Evolutionary conservation across 2,888 invertebrate genomes (phyloP), one percentile per base, ranked within the genome.

Genomic region (Achlya flavicornis): DNA sequence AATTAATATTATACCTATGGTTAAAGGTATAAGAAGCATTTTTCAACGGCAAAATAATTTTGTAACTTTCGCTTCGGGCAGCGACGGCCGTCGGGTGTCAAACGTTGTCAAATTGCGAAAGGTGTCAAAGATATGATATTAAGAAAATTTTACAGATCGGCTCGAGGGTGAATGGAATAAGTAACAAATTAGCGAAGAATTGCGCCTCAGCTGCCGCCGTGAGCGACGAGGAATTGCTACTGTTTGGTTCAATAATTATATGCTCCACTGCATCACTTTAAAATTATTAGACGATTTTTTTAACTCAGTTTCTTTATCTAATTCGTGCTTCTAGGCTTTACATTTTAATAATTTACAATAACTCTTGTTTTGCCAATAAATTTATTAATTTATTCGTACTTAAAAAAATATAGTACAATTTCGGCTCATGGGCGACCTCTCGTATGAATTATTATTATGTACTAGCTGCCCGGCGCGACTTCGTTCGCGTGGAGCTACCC

Each of bases 1-100:
- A 53, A 19, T 53, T 53, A 4, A 53, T 53, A 19, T 53, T 53
- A 14, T n/a, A 53, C 19, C 14, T 53, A 53, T 19, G 16, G 16
- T 8, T 53, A 7, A 53, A 19, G 53, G 16, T 53, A 8, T 53
- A 53, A 53, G n/a, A 46, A 53, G 19, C 19, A 53, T 53, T 53
- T 10, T 53, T 19, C 10, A 48, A 16, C 6, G 48, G 48, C n/a
- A 16, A 16, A 38, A 41, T 41, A 12, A 41, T 41, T 41, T 12
- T 41, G 4, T 75, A 72, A 71, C 67, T 67, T 63, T 65, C n/a
- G 67, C 70, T 70, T 62, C 41, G 60, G 67, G 70, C 67, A 48
- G 19, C 53, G 53, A 19, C 53, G 53, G 53, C 53, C 60, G 19
- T 19, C 33, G 60, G 41, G 60, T 60, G 19, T 38, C 59, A 38